Percentiles rank a stretch among this genome's conserved stretches.
Conservation (phyloP, 2,888 invertebrate genomes). For the Hipparchia semele region DNA sequence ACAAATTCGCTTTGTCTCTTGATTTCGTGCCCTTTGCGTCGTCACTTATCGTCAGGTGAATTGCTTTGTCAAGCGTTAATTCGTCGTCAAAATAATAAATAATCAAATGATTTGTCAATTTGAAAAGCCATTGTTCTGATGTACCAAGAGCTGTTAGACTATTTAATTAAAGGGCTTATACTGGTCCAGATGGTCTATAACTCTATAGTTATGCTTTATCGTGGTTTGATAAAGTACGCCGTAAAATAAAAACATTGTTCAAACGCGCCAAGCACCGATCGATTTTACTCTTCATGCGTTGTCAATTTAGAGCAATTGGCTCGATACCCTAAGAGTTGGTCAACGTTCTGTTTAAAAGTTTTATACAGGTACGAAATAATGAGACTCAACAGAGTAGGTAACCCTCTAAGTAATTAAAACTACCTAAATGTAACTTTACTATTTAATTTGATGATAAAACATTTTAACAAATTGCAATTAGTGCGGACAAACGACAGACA, state of each 20-base stretch:
- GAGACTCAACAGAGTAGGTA: too few relatives aligned
- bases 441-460: too few relatives aligned
- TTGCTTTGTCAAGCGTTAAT: not conserved
- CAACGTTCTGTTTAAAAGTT: not conserved
- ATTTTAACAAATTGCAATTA: too few relatives aligned
- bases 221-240: not conserved
- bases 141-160: not conserved
- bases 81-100: not conserved
- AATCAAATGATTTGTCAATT: not conserved
- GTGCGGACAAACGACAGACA: too few relatives aligned
- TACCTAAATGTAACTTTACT: too few relatives aligned
- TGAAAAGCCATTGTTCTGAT: not conserved
- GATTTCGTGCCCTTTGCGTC: not conserved
- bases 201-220: not conserved
- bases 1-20: too few relatives aligned
- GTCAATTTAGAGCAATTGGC: conserved; percentile 33
- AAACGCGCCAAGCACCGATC: conserved; percentile 22
- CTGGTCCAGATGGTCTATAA: not conserved
- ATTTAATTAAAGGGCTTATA: not conserved
- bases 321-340: not conserved
- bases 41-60: not conserved
- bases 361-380: not conserved
- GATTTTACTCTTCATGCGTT: conserved; percentile 34
- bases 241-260: conserved; percentile 5
- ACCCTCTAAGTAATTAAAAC: too few relatives aligned